Evolutionary conservation across 2,797 vertebrate genomes (phyloP).

Genomic region (Epinephelus malabaricus): DNA sequence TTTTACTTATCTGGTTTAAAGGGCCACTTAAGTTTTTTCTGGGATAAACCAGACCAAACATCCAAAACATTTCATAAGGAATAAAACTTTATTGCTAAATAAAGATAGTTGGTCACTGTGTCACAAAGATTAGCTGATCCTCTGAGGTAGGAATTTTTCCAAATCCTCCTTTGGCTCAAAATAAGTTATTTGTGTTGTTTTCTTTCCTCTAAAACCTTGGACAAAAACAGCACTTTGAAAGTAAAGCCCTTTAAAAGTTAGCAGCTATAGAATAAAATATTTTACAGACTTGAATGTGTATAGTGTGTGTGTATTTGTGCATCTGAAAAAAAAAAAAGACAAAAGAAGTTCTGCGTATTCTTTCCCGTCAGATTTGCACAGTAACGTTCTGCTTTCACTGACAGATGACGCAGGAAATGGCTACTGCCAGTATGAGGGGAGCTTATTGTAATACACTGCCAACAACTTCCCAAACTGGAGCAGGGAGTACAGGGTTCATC

Average conservation of each 20-base stretch:
- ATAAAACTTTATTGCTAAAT: slow-evolving; percentile 8
- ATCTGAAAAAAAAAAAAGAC: neutral
- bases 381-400: slow-evolving; percentile 42
- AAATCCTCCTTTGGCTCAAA: neutral
- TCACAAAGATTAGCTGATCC: neutral
- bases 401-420: slow-evolving; percentile 71
- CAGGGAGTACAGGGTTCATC: slow-evolving; percentile 68
- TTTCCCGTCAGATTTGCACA: slow-evolving; percentile 26
- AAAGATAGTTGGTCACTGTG: neutral
- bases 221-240: neutral
- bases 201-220: neutral
- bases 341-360: neutral
- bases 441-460: slow-evolving; percentile 67
- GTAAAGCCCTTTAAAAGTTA: slow-evolving; percentile 9
- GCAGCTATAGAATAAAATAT: neutral
- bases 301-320: slow-evolving; percentile 5
- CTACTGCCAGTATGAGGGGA: slow-evolving; percentile 43
- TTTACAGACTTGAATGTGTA: slow-evolving; percentile 2
- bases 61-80: neutral
- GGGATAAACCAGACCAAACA: neutral
- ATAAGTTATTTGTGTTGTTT: neutral
- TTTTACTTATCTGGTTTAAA: neutral
- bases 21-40: neutral
- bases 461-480: slow-evolving; percentile 76
- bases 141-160: neutral